Percentiles rank a stretch among this genome's conserved stretches.
Evolutionary conservation across 2,888 invertebrate species (phyloP).

Genomic region (Phengaris arion): DNA sequence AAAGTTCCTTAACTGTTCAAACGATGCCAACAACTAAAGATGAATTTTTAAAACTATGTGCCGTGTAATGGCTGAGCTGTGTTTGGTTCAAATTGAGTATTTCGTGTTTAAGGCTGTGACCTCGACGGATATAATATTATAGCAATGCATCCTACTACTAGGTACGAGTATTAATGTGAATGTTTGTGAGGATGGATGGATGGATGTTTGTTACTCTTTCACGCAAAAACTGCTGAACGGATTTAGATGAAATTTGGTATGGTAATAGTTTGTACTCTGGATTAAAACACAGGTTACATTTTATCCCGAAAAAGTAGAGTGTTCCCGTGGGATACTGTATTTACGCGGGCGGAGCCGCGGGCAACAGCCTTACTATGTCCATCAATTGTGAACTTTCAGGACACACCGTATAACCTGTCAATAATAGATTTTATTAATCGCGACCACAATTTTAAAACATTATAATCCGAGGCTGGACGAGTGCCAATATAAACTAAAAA

Average conservation of each 20-base stretch:
- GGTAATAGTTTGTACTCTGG: too few species aligned
- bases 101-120: not conserved
- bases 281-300: too few species aligned
- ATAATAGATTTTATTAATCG: constrained; percentile 13
- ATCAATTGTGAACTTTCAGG: not conserved
- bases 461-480: not conserved
- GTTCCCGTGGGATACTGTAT: too few species aligned
- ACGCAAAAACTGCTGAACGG: too few species aligned
- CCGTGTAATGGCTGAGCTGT: not conserved
- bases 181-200: too few species aligned
- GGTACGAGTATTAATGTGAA: too few species aligned
- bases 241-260: too few species aligned
- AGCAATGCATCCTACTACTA: too few species aligned
- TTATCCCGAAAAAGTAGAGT: too few species aligned
- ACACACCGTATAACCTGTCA: not conserved
- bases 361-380: too few species aligned
- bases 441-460: not conserved
- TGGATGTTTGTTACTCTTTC: too few species aligned
- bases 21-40: constrained; percentile 5
- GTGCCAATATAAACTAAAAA: constrained; percentile 10
- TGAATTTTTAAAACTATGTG: constrained; percentile 19
- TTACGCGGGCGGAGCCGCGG: too few species aligned
- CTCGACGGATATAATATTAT: not conserved
- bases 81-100: not conserved
- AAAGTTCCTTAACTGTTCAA: constrained; percentile 19